phyloP scores from a whole-genome alignment of 2,113 vertebrate species.

The Protomyctophum bolini region DNA sequence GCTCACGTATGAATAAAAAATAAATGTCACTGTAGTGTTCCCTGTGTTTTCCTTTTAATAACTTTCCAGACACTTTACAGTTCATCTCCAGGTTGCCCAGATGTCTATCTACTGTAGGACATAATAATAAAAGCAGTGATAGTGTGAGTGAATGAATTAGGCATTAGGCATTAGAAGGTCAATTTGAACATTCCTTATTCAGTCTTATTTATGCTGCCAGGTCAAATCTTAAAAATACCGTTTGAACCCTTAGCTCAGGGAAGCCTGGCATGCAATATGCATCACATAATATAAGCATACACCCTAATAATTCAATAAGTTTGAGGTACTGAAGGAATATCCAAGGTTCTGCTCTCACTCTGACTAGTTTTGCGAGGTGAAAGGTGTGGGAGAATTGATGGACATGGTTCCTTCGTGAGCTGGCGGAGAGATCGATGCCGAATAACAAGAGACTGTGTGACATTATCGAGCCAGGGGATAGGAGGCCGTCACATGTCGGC shows the following conservation, averaged over 20 bases:
- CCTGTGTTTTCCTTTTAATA: too few relatives aligned
- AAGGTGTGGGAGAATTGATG: slow-evolving; percentile 56
- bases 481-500: slow-evolving; percentile 58
- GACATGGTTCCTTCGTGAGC: slow-evolving; percentile 51
- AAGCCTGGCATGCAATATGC: too few relatives aligned
- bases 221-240: too few relatives aligned
- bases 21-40: neutral
- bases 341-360: slow-evolving; percentile 32
- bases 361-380: slow-evolving; percentile 52
- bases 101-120: too few relatives aligned
- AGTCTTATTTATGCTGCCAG: too few relatives aligned
- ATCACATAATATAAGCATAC: neutral
- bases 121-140: too few relatives aligned
- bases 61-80: too few relatives aligned
- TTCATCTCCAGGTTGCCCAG: too few relatives aligned
- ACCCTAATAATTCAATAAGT: slow-evolving; percentile 32
- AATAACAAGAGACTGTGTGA: slow-evolving; percentile 72
- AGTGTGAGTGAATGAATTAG: too few relatives aligned
- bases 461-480: slow-evolving; percentile 66
- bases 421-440: slow-evolving; percentile 53
- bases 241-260: too few relatives aligned
- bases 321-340: slow-evolving; percentile 20
- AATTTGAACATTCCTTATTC: too few relatives aligned
- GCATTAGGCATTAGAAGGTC: too few relatives aligned
- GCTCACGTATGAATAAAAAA: slow-evolving; percentile 22